phyloP scores from a whole-genome alignment of 35 echinoderm and acorn worm species.

The Heliocidaris erythrogramma region DNA sequence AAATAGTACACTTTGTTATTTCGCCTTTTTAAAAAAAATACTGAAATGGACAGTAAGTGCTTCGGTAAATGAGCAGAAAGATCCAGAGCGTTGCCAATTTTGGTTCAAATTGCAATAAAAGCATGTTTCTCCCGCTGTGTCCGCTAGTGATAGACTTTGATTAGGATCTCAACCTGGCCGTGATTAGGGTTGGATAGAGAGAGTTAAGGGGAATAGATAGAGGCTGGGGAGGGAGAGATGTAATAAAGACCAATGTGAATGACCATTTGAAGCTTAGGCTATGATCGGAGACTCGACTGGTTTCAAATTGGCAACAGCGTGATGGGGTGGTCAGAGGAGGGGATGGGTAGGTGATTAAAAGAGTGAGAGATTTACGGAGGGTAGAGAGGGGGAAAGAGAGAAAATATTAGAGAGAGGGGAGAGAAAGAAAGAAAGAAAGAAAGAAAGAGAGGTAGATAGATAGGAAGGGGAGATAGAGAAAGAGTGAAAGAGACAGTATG shows the following conservation, averaged over 20 bases:
- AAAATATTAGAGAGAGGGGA: background rate
- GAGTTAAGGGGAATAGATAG: background rate
- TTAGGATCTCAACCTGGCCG: background rate
- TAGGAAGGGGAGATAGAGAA: background rate
- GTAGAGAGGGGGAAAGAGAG: background rate
- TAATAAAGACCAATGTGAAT: conserved; percentile 18
- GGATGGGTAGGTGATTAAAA: background rate
- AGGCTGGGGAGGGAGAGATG: background rate
- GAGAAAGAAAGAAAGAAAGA: background rate
- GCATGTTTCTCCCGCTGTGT: conserved; percentile 1
- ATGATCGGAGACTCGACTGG: background rate
- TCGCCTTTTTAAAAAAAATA: background rate
- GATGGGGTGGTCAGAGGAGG: background rate
- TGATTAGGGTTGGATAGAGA: background rate
- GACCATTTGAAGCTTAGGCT: background rate
- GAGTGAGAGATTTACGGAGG: background rate
- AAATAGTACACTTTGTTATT: background rate
- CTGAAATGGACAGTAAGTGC: background rate
- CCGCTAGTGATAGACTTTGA: background rate
- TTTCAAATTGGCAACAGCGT: background rate
- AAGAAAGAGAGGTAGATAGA: background rate
- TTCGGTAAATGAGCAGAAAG: background rate
- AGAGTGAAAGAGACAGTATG: background rate
- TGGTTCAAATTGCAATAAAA: conserved; percentile 7
- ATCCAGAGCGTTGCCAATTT: background rate